Percentiles rank a stretch among this genome's conserved stretches.
Evolutionary conservation across 2,113 vertebrate species (phyloP).

Genomic region (Pachycephala philippinensis): DNA sequence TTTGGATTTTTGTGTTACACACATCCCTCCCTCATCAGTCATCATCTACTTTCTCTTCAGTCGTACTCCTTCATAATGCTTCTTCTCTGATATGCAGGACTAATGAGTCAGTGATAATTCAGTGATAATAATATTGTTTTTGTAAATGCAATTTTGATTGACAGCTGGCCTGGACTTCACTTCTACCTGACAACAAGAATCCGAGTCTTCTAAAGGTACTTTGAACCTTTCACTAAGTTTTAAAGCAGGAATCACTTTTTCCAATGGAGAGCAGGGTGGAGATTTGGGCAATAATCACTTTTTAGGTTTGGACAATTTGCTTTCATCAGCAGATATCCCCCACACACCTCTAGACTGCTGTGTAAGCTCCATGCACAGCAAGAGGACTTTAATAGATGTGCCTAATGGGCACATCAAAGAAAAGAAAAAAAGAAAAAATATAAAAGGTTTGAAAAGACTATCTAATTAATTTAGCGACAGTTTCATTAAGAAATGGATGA

Average conservation of each 20-base stretch:
- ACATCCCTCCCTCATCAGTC: background rate
- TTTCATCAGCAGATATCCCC: background rate
- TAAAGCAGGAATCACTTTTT: background rate
- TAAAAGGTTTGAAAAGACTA: background rate
- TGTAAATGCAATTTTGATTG: background rate
- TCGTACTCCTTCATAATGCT: background rate
- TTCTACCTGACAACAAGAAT: background rate
- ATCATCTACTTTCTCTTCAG: constrained; percentile 34
- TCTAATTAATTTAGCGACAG: background rate
- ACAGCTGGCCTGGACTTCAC: background rate
- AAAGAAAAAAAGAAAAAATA: background rate
- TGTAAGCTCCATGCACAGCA: background rate
- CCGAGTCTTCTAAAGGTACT: background rate
- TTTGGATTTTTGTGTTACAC: background rate
- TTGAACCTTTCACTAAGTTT: background rate
- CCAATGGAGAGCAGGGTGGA: background rate
- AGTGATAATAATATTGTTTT: background rate
- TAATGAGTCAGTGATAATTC: background rate
- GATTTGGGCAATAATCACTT: background rate
- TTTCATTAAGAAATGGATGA: background rate
- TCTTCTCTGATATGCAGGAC: background rate
- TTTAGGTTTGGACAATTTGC: background rate
- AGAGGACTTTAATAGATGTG: background rate
- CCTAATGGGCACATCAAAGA: background rate
- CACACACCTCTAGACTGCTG: background rate